A percentile compares a stretch with the other conserved stretches of the same genome.
Conservation (phyloP, 2,113 vertebrate species). For the Furnarius figulus region DNA sequence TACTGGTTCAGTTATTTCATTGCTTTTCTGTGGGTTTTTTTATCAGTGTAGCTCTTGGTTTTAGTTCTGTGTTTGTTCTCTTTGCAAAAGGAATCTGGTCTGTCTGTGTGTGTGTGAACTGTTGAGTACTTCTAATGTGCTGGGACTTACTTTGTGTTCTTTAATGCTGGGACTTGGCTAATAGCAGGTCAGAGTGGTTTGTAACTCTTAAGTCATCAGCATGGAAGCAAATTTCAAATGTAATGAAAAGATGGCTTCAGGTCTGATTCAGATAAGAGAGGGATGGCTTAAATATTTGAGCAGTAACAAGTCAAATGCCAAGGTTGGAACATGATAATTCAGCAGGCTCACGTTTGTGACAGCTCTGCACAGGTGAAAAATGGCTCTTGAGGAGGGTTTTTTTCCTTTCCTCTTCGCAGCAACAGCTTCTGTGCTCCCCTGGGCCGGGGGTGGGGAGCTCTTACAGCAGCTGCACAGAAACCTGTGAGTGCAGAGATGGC, state of each 20-base stretch:
- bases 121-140: neutral
- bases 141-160: neutral
- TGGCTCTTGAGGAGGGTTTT: neutral
- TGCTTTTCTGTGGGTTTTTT: neutral
- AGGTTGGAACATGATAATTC: neutral
- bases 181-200: neutral
- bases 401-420: neutral
- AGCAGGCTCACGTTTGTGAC: neutral
- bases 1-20: neutral
- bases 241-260: neutral
- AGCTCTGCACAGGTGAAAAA: neutral
- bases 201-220: neutral
- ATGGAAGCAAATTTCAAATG: neutral
- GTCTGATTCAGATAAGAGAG: neutral
- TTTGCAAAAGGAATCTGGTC: accelerated
- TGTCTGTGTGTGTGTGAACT: neutral
- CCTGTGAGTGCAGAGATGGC: neutral
- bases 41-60: neutral
- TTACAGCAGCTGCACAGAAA: neutral
- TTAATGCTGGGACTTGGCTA: neutral
- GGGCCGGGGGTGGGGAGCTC: neutral
- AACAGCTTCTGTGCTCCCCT: neutral
- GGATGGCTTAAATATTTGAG: neutral
- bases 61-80: neutral
- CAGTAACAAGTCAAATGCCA: neutral